Evolutionary conservation across 1,140 invertebrate species (phyloP).

Genomic region (Pogonognathellus flavescens): DNA sequence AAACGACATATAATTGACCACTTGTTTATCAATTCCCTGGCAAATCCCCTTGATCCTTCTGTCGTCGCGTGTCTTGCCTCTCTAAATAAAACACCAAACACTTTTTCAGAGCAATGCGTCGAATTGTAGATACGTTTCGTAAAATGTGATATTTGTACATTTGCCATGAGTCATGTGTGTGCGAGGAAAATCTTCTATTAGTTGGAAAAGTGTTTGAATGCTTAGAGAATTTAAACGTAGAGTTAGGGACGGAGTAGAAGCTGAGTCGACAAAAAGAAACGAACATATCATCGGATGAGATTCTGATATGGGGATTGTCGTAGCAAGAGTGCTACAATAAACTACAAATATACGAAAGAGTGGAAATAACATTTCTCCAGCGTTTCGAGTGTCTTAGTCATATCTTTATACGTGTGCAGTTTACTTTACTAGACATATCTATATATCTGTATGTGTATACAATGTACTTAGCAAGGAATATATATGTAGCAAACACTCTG

Average conservation of each 20-base stretch:
- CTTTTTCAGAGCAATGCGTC: too few relatives aligned
- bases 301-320: constrained; percentile 1
- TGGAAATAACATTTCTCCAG: not conserved
- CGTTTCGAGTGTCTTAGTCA: not conserved
- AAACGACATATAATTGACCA: constrained; percentile 27
- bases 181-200: not conserved
- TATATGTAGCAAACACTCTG: too few relatives aligned
- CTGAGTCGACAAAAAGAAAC: constrained; percentile 25
- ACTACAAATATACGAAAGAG: not conserved
- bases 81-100: not conserved
- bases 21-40: constrained; percentile 34
- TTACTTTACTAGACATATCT: too few relatives aligned
- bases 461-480: too few relatives aligned
- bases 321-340: not conserved
- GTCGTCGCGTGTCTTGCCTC: not conserved
- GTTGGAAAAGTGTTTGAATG: not conserved
- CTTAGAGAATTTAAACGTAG: constrained; percentile 6
- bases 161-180: not conserved
- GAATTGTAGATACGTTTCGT: too few relatives aligned
- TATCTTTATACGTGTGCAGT: too few relatives aligned
- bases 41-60: constrained; percentile 30
- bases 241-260: not conserved
- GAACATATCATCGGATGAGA: not conserved
- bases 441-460: too few relatives aligned
- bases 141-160: not conserved